Evolutionary conservation across 2,888 invertebrate species (phyloP), one percentile per base, ranked within the genome.

Genomic region (Ormyrus rosae): DNA sequence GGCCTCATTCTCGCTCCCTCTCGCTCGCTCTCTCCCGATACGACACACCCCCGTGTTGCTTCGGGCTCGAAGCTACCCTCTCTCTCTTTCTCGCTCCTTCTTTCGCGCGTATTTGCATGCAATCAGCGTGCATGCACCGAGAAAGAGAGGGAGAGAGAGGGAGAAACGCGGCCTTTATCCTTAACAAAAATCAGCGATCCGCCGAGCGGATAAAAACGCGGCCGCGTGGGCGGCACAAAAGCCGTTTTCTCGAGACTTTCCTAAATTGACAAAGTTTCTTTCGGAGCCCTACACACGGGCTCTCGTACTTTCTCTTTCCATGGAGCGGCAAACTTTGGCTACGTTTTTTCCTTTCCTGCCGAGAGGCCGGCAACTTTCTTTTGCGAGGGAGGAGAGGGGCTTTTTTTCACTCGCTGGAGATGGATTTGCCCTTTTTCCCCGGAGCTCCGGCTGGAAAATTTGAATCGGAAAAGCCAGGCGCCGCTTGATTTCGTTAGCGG

Each of bases 61-160:
- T 55, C 69, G 69, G 11, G 48, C 58, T 13, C 55, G 53, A 6
- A 51, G 53, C 19, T 55, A 45, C 51, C 53, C 61, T 46, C 9
- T 73, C n/a, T 67, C 11, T 58, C 58, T 65, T 50, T 58, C 51
- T 55, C 9, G 19, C 13, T 50, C 34, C 68, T 11, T 68, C 10
- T 68, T 48, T 64, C 46, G 34, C 5, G 63, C 50, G 56, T 81
- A 76, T 80, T 80, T 76, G 68, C 72, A 63, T 80, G 76, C 76
- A 72, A 80, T 76, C 71, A 75, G 71, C 71, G 71, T 75, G 75
- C 75, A 69, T 56, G 70, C 78, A 53, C 51, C 11, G 4, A 19
- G 19, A 19, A 1, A 19, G 19, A 19, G 19, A 19, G 19, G 1
- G 19, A 19, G 19, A 19, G 19, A 19, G 19, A 19, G 1, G 45